A percentile compares a stretch with the other conserved stretches of the same genome.
These are phyloP conservation scores for Spodoptera littoralis DNA, from an alignment of 2,888 invertebrate genomes.

Conservation along the genomic window DNA sequence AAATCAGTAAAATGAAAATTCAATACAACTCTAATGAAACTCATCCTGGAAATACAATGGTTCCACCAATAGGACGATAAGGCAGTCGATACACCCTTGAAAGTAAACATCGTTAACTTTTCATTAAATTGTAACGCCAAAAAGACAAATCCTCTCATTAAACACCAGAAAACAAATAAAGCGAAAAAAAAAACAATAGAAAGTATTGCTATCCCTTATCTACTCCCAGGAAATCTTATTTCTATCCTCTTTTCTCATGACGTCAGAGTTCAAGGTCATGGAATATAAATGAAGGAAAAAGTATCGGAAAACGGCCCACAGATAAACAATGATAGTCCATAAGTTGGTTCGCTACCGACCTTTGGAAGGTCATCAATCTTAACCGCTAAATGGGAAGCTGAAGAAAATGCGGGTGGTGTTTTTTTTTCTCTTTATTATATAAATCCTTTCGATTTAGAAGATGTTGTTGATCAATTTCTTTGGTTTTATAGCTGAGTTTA, in stretches of 20 bases:
- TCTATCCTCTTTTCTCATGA: background rate
- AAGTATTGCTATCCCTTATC: background rate
- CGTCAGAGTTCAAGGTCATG: constrained; percentile 18
- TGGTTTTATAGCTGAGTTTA: too few species aligned
- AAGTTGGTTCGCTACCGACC: constrained; percentile 8
- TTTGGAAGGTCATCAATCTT: constrained; percentile 34
- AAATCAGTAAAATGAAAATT: too few species aligned
- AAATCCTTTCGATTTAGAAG: background rate
- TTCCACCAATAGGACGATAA: too few species aligned
- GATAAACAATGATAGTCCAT: constrained; percentile 27
- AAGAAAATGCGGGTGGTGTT: constrained; percentile 11
- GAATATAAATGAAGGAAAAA: constrained; percentile 16
- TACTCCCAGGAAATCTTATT: background rate
- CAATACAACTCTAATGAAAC: too few species aligned
- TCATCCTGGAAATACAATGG: too few species aligned
- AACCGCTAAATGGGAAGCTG: constrained; percentile 18
- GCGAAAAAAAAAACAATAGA: background rate
- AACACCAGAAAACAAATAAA: background rate
- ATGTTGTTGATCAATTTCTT: too few species aligned
- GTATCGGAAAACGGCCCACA: constrained; percentile 7
- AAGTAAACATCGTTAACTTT: too few species aligned
- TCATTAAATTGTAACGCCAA: too few species aligned
- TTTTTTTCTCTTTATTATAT: constrained; percentile 7
- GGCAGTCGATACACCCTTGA: too few species aligned
- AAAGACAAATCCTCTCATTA: too few species aligned